Evolutionary conservation across 2,888 invertebrate genomes (phyloP), one percentile per base, ranked within the genome.

Genomic region (Euclidia mi): DNA sequence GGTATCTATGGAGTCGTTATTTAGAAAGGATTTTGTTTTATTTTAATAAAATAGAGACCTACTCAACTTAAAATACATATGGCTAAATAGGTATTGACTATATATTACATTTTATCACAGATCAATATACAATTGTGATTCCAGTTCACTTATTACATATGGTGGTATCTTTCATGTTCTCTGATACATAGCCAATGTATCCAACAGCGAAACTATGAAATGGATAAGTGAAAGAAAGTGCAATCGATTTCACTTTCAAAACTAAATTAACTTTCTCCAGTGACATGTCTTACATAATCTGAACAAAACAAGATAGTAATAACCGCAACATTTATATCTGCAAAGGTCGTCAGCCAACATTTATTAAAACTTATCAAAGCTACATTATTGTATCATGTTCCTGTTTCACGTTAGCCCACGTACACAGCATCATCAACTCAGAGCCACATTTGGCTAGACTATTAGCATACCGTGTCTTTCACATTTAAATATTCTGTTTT

Each of bases 201-300:
- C 81, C 78, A 80, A 84, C 76, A 79, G 79, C 82, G 78, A 85
- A 87, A 83, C 88, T 91, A 87, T 89, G 85, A 92, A 91, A 91
- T 88, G 87, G 87, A 87, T 89, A 92, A 92, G 90, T 91, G 85
- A 92, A 94, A 91, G 94, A 94, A 93, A 92, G 91, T 92, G 88
- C 89, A 93, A 94, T 94, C 92, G 94, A 94, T 94, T 94, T 94
- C 93, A 92, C 94, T 94, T 94, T 94, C 93, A 94, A 93, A 94
- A 92, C 93, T 93, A 94, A 94, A 93, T 94, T 93, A 93, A 94
- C 94, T 94, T 94, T 94, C 94, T 91, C 94, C 89, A 90, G 85
- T 92, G 94, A 94, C 94, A 94, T 89, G 92, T 92, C 85, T 94
- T 94, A 92, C 86, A 80, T 90, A 94, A 94, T 90, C 80, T 85